Evolutionary conservation across 2,113 vertebrate genomes (phyloP), one percentile per base, ranked within the genome.

Genomic region (Oxyruncus cristatus): DNA sequence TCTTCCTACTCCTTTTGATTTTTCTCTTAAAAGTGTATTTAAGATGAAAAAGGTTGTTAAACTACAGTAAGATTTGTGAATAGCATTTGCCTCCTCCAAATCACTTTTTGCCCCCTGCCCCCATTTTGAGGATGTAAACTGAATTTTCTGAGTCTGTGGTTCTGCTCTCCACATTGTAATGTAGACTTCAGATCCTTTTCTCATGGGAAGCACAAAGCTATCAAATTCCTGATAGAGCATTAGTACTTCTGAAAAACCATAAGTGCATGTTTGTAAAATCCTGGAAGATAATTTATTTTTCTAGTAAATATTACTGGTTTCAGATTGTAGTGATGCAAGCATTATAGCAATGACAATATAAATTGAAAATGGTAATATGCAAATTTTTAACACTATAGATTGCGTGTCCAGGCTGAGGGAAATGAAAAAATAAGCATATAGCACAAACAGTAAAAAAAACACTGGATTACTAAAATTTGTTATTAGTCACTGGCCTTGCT

Each of bases 221-320:
- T 94, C 77, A 47, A 18, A 74, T 93, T 93, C 62, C 53, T 90
- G 62, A 70, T 17, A 39, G 62, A 73, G n/a, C 50, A 73, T 76
- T 85, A 79, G 28, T 79, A 79, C 66, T 89, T 94, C 67, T 94
- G n/a, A 58, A 66, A 95, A 91, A 53, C 41, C 53, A 70, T 81
- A 91, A 87, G 79, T 83, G 49, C 27, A 16, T 11, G 2, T 85
- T 62, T 95, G 46, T 94, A 79, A 95, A 95, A 90, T 83, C 49
- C 55, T 92, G 71, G 85, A 88, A n/a, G 66, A 85, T 41, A 65
- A 88, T 93, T 94, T 62, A 47, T 85, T 92, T 96, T 93, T 79
- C 78, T 73, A 85, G 58, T 44, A 88, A 53, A 46, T 94, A 70
- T 32, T 79, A 58, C 37, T 88, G 32, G 28, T 93, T 94, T 95